Percentiles rank a stretch among this genome's conserved stretches.
phyloP scores from a whole-genome alignment of 2,888 invertebrate genomes.

The Amphipoea lucens region DNA sequence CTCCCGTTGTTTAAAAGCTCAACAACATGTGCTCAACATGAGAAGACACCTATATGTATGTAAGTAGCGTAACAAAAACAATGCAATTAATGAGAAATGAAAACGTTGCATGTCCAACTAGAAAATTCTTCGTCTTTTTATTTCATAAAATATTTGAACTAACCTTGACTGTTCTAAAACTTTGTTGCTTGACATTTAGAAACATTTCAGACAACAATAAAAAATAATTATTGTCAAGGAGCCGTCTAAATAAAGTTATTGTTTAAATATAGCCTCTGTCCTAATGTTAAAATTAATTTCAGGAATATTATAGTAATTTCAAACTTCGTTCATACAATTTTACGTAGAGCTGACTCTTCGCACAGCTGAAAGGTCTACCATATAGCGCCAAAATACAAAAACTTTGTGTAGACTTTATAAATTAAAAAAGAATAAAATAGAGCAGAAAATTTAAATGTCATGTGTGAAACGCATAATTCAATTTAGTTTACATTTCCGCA shows the following conservation, averaged over 20 bases:
- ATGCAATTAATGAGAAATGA: constrained; percentile 50
- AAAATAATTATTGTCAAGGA: constrained; percentile 42
- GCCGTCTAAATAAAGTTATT: constrained; percentile 25
- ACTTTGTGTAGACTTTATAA: not conserved
- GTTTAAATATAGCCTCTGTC: constrained; percentile 22
- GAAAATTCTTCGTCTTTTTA: constrained; percentile 54
- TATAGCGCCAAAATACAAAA: not conserved
- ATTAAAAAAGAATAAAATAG: constrained; percentile 5
- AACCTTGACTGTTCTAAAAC: constrained; percentile 54
- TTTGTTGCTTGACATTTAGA: constrained; percentile 44
- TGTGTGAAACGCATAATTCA: constrained; percentile 5
- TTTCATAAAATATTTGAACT: constrained; percentile 41
- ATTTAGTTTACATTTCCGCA: constrained; percentile 44
- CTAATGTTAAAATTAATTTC: constrained; percentile 14
- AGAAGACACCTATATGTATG: not conserved
- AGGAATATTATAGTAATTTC: not conserved
- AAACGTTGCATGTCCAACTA: constrained; percentile 54
- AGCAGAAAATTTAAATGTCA: constrained; percentile 5
- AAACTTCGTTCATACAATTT: not conserved
- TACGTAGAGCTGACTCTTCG: not conserved
- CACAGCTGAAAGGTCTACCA: not conserved
- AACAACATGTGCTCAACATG: constrained; percentile 1
- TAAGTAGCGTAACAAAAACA: constrained; percentile 36
- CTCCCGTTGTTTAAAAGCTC: not conserved
- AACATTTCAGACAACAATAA: constrained; percentile 41